Base-by-base conservation (phyloP, 2,113 vertebrate genomes). In the Myodes glareolus region DNA sequence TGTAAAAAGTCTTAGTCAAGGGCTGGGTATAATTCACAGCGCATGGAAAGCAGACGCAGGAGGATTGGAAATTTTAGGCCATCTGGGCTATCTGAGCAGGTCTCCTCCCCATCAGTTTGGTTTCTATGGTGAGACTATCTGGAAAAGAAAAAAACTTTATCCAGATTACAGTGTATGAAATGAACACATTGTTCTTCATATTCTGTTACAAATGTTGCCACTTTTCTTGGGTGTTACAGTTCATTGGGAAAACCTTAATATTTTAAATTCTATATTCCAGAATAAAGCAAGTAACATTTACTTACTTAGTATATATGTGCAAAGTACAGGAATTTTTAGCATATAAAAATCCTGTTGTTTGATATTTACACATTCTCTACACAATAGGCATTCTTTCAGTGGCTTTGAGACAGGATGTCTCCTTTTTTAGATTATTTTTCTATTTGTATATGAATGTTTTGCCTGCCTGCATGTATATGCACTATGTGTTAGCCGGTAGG, bases 231-330 rank as follows among this genome's bases (percentile, higher is more conserved):
- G 21, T 55, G 80, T 86, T 47, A 29, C 39, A 45, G 78, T 91
- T 91, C 14, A 52, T 77, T 72, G 52, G 72, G 55, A 95, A 88
- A 95, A 39, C 11, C 29, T 70, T 96, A 78, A 33, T 70, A 86
- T 39, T 80, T 92, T 90, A 55, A 36, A 25, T 63, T 91, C 58
- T 50, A 85, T 39, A 85, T 21, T 95, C 27, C 0, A 68, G 36
- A 42, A 75, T 73, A 84, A 58, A 92, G 36, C 7, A 91, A 81
- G 31, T 92, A 85, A 88, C 23, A 58, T 47, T 91, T 72, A 25
- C 47, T 88, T 73, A 68, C 33, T 65, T 81, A 63, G 52, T 39
- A 73, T 33, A 29, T 45, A 6, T 87, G 0, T 39, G 50, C 12
- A 63, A 86, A 91, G 13, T 92, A 68, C 9, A 70, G 67, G 47